Evolutionary conservation across 1,140 invertebrate species (phyloP).

Genomic region (Phthorimaea operculella): DNA sequence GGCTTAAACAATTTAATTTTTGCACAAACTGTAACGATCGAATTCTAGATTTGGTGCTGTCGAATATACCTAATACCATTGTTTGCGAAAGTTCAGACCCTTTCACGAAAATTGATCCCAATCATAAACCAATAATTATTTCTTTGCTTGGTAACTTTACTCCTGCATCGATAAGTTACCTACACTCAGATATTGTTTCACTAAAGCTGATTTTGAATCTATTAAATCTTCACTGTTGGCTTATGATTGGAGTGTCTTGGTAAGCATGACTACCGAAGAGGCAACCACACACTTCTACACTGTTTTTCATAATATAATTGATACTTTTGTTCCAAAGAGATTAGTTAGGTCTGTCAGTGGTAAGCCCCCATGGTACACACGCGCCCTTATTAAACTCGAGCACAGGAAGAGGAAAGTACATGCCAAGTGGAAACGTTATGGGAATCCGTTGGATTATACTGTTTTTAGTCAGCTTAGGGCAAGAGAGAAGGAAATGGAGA

Average conservation of each 20-base stretch:
- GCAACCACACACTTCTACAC: not conserved
- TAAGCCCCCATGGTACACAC: not conserved
- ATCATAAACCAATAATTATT: slow-evolving; percentile 4
- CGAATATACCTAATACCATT: not conserved
- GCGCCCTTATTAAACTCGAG: not conserved
- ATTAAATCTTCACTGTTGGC: not conserved
- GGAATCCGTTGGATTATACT: too few species aligned
- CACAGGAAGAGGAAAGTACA: not conserved
- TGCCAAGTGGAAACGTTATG: too few species aligned
- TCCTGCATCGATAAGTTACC: not conserved
- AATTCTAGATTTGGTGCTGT: slow-evolving; percentile 10
- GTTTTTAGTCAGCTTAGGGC: too few species aligned
- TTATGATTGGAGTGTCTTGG: not conserved
- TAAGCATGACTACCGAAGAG: not conserved
- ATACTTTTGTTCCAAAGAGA: not conserved
- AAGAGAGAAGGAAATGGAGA: too few species aligned
- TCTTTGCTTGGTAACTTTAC: not conserved
- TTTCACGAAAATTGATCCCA: slow-evolving; percentile 2
- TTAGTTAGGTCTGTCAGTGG: not conserved
- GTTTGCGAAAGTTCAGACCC: not conserved
- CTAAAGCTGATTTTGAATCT: not conserved
- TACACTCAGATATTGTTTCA: not conserved
- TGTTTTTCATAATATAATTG: not conserved
- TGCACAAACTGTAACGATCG: slow-evolving; percentile 5
- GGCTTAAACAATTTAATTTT: slow-evolving; percentile 6